Conservation (phyloP, 2,888 invertebrate genomes). For the Trissolcus brochymenae region DNA sequence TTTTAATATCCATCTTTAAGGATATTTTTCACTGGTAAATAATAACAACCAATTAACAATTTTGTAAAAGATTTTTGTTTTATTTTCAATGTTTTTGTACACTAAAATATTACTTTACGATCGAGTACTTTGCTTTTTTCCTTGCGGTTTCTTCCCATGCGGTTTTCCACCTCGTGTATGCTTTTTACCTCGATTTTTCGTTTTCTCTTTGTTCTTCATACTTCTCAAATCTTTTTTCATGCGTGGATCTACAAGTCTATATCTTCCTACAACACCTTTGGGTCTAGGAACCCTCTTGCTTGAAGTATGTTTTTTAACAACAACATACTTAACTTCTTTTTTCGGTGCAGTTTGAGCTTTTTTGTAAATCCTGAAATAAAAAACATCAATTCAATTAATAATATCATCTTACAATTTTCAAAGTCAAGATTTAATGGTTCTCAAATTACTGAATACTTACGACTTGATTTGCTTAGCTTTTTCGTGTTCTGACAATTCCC, state of each 20-base stretch:
- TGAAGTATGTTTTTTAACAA: conserved; percentile 91
- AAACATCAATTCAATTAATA: conserved; percentile 6
- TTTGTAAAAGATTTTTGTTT: too few species aligned
- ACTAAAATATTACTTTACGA: neutral
- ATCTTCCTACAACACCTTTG: conserved; percentile 92
- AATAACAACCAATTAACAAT: too few species aligned
- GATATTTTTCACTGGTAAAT: too few species aligned
- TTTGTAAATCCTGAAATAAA: conserved; percentile 86
- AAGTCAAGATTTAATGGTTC: neutral
- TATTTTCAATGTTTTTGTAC: too few species aligned
- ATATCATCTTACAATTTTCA: neutral
- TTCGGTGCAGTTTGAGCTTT: conserved; percentile 91
- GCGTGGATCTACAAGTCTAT: conserved; percentile 95
- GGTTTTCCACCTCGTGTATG: neutral
- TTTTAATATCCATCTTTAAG: too few species aligned
- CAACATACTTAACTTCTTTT: conserved; percentile 94
- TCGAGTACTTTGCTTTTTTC: conserved; percentile 55
- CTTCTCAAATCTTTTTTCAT: conserved; percentile 95
- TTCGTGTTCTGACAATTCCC: conserved; percentile 93
- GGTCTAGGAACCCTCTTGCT: conserved; percentile 88
- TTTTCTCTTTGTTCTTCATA: conserved; percentile 80
- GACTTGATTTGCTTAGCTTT: conserved; percentile 94
- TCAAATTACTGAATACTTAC: conserved; percentile 77
- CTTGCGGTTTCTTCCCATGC: conserved; percentile 1
- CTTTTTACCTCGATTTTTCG: conserved; percentile 35